Percentiles rank a stretch among this genome's conserved stretches.
Conservation (phyloP, 2,113 vertebrate genomes). For the Pollachius pollachius region DNA sequence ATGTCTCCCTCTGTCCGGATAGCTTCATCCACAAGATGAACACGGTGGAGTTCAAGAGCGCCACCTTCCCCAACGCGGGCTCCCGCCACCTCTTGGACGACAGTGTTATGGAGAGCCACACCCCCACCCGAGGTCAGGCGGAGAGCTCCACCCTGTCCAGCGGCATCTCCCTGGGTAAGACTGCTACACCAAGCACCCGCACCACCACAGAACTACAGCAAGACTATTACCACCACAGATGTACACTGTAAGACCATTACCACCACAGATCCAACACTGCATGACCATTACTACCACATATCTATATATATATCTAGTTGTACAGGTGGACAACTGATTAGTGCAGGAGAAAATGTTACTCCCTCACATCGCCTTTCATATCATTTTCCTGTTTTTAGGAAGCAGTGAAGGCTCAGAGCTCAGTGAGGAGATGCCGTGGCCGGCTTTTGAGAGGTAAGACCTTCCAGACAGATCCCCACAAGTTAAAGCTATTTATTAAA, state of each 20-base stretch:
- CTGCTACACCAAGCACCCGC: not conserved
- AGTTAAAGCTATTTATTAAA: slow-evolving; percentile 6
- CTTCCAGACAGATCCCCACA: slow-evolving; percentile 7
- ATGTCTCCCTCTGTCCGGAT: not conserved
- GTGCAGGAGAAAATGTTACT: too few relatives aligned
- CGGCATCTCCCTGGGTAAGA: slow-evolving; percentile 92
- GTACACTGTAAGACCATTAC: too few relatives aligned
- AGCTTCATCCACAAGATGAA: slow-evolving; percentile 99
- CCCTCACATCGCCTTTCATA: not conserved
- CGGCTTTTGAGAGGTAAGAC: slow-evolving; percentile 95
- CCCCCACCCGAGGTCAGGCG: slow-evolving; percentile 85
- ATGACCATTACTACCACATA: not conserved
- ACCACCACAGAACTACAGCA: not conserved
- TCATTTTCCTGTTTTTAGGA: slow-evolving; percentile 70
- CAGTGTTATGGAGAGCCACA: slow-evolving; percentile 94
- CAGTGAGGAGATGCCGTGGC: slow-evolving; percentile 97
- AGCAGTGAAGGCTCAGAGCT: slow-evolving; percentile 98
- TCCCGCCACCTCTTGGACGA: slow-evolving; percentile 94
- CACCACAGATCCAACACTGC: too few relatives aligned
- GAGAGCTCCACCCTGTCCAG: slow-evolving; percentile 97
- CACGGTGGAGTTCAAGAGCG: slow-evolving; percentile 94
- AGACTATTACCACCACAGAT: not conserved
- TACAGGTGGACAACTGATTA: too few relatives aligned
- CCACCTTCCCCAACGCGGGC: slow-evolving; percentile 95
- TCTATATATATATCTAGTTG: not conserved